Evolutionary conservation across 2,888 invertebrate genomes (phyloP).

Genomic region (Callosobruchus maculatus): DNA sequence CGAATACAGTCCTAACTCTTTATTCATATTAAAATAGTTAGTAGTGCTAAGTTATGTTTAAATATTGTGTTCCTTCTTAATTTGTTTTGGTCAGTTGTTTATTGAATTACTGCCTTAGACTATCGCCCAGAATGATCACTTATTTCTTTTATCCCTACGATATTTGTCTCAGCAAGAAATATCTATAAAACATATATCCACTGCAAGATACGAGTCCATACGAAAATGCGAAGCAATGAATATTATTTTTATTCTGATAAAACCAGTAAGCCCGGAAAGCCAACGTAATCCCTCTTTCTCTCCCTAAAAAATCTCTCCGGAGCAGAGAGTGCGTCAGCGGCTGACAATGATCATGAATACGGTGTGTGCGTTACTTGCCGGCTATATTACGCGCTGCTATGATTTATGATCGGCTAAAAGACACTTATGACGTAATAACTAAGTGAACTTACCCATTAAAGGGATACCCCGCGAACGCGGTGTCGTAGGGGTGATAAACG

Average conservation of each 20-base stretch:
- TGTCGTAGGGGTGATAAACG: constrained; percentile 91
- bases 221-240: not conserved
- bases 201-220: too few species aligned
- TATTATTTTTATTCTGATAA: not conserved
- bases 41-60: too few species aligned
- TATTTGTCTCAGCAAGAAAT: too few species aligned
- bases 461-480: constrained; percentile 88
- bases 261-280: not conserved
- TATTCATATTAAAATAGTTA: too few species aligned
- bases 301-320: not conserved
- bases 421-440: constrained; percentile 18
- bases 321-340: too few species aligned
- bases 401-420: constrained; percentile 21
- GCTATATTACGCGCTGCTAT: constrained; percentile 18
- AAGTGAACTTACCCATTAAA: constrained; percentile 83
- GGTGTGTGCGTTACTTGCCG: not conserved
- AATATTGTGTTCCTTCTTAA: too few species aligned
- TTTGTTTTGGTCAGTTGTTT: too few species aligned
- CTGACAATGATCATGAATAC: not conserved
- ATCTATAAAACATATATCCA: too few species aligned
- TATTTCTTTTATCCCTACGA: too few species aligned
- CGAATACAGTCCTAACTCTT: too few species aligned
- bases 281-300: not conserved
- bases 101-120: too few species aligned
- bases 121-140: too few species aligned